phyloP scores from a whole-genome alignment of 2,113 vertebrate genomes.

The Gymnocephalus cernua region DNA sequence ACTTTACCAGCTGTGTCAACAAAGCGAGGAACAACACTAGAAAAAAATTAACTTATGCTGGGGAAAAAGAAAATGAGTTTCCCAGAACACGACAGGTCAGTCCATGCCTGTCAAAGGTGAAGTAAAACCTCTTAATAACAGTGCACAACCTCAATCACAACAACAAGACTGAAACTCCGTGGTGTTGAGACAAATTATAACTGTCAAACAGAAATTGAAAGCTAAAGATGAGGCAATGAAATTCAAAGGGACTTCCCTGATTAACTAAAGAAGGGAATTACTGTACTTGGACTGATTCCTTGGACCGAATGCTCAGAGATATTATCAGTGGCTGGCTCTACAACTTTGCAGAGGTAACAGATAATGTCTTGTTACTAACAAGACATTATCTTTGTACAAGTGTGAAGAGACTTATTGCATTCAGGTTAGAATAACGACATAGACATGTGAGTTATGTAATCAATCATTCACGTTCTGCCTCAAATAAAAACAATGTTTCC shows the following conservation, averaged over 20 bases:
- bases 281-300: not conserved
- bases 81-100: not conserved
- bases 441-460: too few species aligned
- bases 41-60: conserved; percentile 71
- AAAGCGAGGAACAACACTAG: conserved; percentile 64
- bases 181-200: not conserved
- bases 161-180: not conserved
- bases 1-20: conserved; percentile 82
- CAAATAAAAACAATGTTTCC: not conserved
- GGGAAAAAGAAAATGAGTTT: conserved; percentile 16
- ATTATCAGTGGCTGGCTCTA: not conserved
- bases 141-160: not conserved
- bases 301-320: not conserved
- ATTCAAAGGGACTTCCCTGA: conserved; percentile 20
- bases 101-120: conserved; percentile 23
- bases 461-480: not conserved
- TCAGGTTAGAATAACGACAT: not conserved
- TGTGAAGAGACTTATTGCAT: not conserved
- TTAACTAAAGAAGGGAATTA: not conserved
- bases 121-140: not conserved
- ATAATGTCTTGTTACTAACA: not conserved
- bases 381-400: not conserved
- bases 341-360: not conserved
- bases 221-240: not conserved
- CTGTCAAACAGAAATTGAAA: conserved; percentile 53